Conservation (phyloP, 2,888 invertebrate genomes). For the Diachrysia chrysitis region DNA sequence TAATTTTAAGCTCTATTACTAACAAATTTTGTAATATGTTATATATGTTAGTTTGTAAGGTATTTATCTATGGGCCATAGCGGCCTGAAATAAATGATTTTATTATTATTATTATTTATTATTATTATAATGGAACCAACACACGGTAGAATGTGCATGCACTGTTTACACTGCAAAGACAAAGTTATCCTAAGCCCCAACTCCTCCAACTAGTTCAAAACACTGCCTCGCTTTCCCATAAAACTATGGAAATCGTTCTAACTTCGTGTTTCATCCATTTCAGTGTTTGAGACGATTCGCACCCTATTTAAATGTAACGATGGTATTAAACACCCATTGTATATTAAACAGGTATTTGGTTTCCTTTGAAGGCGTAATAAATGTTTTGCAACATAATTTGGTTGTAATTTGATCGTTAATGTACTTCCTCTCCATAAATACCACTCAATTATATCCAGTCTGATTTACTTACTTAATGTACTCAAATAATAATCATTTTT, state of each 20-base stretch:
- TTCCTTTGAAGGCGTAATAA: conserved; percentile 17
- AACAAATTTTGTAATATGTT: too few relatives aligned
- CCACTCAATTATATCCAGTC: background rate
- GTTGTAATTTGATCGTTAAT: conserved; percentile 18
- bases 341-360: conserved; percentile 14
- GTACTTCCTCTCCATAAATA: background rate
- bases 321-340: conserved; percentile 14
- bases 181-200: conserved; percentile 39
- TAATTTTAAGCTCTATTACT: too few relatives aligned
- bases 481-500: background rate
- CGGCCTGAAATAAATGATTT: too few relatives aligned
- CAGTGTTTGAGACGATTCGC: conserved; percentile 15
- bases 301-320: conserved; percentile 25
- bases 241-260: conserved; percentile 57
- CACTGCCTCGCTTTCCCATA: conserved; percentile 37
- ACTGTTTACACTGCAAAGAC: conserved; percentile 42
- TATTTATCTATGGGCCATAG: too few relatives aligned
- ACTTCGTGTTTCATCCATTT: conserved; percentile 18
- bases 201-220: conserved; percentile 15
- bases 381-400: conserved; percentile 23
- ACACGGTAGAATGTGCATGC: too few relatives aligned
- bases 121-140: too few relatives aligned
- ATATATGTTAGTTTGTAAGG: too few relatives aligned
- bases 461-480: conserved; percentile 8
- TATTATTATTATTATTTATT: too few relatives aligned